These are phyloP conservation scores for Monochamus saltuarius DNA, from an alignment of 1,140 invertebrate genomes.

Conservation along the genomic window DNA sequence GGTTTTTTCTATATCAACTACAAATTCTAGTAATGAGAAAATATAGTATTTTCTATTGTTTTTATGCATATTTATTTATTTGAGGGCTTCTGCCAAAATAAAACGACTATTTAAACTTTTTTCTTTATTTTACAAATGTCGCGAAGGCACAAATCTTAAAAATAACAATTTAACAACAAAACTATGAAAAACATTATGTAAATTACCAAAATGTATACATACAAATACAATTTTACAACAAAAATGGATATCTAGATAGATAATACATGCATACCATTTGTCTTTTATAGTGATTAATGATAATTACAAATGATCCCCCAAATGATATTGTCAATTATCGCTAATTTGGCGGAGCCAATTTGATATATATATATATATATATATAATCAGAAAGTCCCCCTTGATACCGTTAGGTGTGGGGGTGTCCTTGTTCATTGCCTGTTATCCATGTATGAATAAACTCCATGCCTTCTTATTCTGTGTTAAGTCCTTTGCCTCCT, in stretches of 20 bases:
- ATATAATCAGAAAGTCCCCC: too few species aligned
- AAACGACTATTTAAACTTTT: conserved; percentile 3
- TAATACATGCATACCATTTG: not conserved
- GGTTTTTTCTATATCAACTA: too few species aligned
- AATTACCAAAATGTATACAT: conserved; percentile 13
- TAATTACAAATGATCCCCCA: not conserved
- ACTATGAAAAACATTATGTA: conserved; percentile 28
- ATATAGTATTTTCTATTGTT: too few species aligned
- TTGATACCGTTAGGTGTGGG: too few species aligned
- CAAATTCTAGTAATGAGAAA: too few species aligned
- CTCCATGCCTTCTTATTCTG: too few species aligned
- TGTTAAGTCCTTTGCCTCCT: too few species aligned
- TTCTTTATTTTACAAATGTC: conserved; percentile 49
- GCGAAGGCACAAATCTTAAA: conserved; percentile 51
- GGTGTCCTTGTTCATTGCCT: too few species aligned
- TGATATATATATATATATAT: too few species aligned
- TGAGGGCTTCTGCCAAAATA: not conserved
- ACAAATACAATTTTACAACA: not conserved
- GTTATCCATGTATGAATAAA: too few species aligned
- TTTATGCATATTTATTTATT: too few species aligned
- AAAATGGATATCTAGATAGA: not conserved
- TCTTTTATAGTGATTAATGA: not conserved
- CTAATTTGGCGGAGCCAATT: not conserved
- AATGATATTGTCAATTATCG: not conserved
- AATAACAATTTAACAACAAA: conserved; percentile 41